Evolutionary conservation across 2,113 vertebrate genomes (phyloP).

Genomic region (Rhinoptilus africanus): DNA sequence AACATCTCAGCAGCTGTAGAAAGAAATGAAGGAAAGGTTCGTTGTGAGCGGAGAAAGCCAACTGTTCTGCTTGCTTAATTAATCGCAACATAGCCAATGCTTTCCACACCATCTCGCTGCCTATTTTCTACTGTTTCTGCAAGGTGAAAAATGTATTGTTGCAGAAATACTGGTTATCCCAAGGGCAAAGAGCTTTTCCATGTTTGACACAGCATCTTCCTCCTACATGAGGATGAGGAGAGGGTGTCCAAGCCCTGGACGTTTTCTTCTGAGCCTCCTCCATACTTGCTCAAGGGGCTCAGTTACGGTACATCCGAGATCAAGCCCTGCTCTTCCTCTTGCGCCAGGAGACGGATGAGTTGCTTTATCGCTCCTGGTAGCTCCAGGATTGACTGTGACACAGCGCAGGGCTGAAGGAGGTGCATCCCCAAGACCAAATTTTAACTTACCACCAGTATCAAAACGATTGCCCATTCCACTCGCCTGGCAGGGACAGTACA

Average conservation of each 20-base stretch:
- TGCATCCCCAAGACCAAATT: not conserved
- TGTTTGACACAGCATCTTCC: fast-evolving
- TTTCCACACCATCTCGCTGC: not conserved
- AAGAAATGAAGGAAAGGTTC: not conserved
- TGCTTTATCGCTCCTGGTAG: not conserved
- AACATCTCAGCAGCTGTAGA: not conserved
- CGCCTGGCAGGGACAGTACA: fast-evolving
- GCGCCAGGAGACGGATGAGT: not conserved
- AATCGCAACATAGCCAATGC: not conserved
- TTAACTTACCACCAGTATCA: not conserved
- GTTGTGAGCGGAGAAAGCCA: not conserved
- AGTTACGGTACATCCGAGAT: not conserved
- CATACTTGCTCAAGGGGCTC: fast-evolving
- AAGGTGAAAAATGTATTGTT: not conserved
- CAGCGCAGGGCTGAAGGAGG: not conserved
- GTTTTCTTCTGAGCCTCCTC: not conserved
- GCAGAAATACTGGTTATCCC: not conserved
- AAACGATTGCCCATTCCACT: not conserved
- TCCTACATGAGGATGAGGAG: not conserved
- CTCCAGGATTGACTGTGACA: not conserved
- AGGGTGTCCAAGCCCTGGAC: fast-evolving
- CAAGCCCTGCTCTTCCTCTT: not conserved
- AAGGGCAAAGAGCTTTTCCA: not conserved
- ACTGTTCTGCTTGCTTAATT: not conserved
- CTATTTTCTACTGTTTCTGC: not conserved